phyloP scores from a whole-genome alignment of 2,797 vertebrate species.

The Karalla daura region DNA sequence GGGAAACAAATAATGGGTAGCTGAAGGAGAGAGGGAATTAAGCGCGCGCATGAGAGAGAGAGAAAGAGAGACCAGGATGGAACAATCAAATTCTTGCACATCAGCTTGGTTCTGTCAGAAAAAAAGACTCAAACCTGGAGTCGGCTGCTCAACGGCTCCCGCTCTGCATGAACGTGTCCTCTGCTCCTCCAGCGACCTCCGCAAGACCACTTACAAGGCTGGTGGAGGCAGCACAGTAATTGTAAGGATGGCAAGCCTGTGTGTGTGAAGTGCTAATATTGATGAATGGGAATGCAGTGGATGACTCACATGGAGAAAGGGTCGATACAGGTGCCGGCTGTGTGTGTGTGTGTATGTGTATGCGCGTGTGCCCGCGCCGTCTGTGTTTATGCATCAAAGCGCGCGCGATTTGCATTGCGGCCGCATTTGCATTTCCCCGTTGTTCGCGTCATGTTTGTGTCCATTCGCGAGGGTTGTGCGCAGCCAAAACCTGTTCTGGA shows the following conservation, averaged over 20 bases:
- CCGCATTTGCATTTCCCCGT: constrained; percentile 22
- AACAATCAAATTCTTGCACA: constrained; percentile 66
- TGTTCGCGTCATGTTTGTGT: not conserved
- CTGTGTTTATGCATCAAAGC: constrained; percentile 22
- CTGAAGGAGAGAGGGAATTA: constrained; percentile 58
- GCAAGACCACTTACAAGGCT: constrained; percentile 52
- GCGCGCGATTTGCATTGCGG: constrained; percentile 33
- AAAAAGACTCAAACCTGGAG: constrained; percentile 25
- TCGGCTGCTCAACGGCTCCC: constrained; percentile 51
- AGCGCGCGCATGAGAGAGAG: constrained; percentile 52
- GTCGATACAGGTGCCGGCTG: constrained; percentile 56
- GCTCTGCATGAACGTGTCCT: constrained; percentile 62
- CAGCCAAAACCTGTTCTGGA: not conserved
- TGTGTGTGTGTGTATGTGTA: constrained; percentile 22
- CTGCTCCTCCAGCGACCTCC: constrained; percentile 47
- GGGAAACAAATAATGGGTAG: constrained; percentile 49
- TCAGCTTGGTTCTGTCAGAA: constrained; percentile 56
- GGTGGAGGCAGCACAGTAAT: constrained; percentile 54
- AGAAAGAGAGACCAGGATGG: constrained; percentile 25
- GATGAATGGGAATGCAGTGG: constrained; percentile 71
- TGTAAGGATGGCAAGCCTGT: constrained; percentile 44
- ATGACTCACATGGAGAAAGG: constrained; percentile 64
- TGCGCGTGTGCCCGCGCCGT: constrained; percentile 18
- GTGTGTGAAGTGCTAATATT: constrained; percentile 64
- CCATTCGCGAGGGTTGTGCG: not conserved